Conservation (phyloP, 2,797 vertebrate species). For the Catamblyrhynchus diadema region DNA sequence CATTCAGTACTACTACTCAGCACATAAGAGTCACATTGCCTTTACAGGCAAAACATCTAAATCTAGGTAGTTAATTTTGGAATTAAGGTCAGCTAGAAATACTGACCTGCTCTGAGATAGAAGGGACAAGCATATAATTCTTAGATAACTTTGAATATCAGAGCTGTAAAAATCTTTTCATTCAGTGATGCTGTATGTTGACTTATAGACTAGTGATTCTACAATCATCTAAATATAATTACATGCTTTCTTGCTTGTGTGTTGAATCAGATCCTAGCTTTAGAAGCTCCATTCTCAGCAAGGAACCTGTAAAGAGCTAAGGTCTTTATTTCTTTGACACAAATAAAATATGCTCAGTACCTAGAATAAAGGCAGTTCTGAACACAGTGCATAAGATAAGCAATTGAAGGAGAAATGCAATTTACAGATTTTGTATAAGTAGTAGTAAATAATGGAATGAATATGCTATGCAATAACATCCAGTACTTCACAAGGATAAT, state of each 20-base stretch:
- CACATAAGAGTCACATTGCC: background rate
- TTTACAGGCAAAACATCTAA: background rate
- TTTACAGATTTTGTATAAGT: background rate
- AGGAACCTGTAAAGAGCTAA: background rate
- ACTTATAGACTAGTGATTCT: background rate
- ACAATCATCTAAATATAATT: background rate
- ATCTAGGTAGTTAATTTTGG: background rate
- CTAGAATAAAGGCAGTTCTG: background rate
- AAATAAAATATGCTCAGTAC: background rate
- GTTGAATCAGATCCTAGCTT: background rate
- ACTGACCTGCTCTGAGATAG: background rate
- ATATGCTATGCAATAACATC: background rate
- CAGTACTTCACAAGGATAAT: background rate
- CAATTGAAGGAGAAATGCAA: background rate
- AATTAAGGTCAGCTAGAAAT: background rate
- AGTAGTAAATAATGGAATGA: background rate
- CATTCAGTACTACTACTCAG: background rate
- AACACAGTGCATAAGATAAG: background rate
- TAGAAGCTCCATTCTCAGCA: background rate
- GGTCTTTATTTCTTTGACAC: background rate
- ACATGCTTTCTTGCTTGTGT: background rate
- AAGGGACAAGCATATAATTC: background rate
- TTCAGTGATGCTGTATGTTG: background rate
- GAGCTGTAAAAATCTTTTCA: background rate
- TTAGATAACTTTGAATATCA: background rate